These are phyloP conservation scores for Danaus melanippus DNA, from an alignment of 1,140 invertebrate genomes.

Conservation along the genomic window DNA sequence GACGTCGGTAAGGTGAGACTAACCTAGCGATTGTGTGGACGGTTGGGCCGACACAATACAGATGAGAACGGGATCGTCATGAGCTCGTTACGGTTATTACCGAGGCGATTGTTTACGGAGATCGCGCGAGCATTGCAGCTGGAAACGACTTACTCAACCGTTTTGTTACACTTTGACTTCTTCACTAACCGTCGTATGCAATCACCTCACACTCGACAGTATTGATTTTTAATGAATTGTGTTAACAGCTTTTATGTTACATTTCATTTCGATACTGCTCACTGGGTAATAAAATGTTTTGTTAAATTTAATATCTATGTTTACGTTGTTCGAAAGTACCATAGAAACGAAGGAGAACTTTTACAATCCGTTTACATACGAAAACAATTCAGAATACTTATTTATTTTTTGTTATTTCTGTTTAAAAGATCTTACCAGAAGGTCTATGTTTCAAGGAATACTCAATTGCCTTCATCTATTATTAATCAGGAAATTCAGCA, in stretches of 20 bases:
- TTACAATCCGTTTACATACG: no score
- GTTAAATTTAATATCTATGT: no score
- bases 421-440: no score
- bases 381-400: no score
- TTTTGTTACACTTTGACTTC: conserved; percentile 22
- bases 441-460: conserved; percentile 30
- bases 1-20: no score
- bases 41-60: conserved; percentile 43
- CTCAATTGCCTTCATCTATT: conserved; percentile 46
- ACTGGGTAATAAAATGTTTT: no score
- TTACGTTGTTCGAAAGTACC: no score
- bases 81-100: conserved; percentile 56
- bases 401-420: no score
- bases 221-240: not conserved
- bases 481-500: conserved; percentile 51
- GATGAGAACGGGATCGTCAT: conserved; percentile 41
- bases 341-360: no score
- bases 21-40: conserved; percentile 26
- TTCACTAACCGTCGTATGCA: no score
- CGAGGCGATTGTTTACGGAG: conserved; percentile 42
- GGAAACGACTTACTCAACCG: conserved; percentile 25
- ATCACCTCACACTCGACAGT: not conserved
- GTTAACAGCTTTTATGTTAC: no score
- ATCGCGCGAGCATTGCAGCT: conserved; percentile 26
- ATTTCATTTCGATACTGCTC: no score